Percentiles rank a stretch among this genome's conserved stretches.
These are phyloP conservation scores for Poeciliopsis presidionis DNA, from an alignment of 2,797 vertebrate genomes.

Conservation along the genomic window DNA sequence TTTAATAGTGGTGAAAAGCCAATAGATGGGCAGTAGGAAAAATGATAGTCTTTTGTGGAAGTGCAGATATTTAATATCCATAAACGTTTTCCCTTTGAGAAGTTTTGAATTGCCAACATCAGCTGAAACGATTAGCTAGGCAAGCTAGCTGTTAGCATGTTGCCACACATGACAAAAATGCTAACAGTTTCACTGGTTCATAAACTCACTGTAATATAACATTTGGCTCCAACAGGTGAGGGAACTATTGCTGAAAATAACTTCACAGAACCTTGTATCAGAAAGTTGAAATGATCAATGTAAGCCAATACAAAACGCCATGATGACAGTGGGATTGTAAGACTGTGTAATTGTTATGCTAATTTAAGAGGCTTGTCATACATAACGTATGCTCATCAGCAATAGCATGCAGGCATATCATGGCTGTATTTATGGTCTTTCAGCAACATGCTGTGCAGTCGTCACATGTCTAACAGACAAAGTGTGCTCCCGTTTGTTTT, in stretches of 20 bases:
- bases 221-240: neutral
- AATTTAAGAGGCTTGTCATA: constrained; percentile 18
- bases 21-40: neutral
- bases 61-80: neutral
- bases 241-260: neutral
- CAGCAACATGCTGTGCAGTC: constrained; percentile 22
- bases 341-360: constrained; percentile 4
- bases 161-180: no score
- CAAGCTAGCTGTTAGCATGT: neutral
- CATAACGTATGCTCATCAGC: neutral
- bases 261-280: neutral
- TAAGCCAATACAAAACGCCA: neutral
- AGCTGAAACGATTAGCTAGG: neutral
- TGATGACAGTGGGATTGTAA: neutral
- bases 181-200: neutral
- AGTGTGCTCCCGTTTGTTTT: constrained; percentile 20
- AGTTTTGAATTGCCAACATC: neutral
- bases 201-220: neutral
- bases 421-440: constrained; percentile 41
- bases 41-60: neutral
- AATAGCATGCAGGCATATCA: neutral
- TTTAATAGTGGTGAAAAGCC: neutral
- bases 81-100: neutral
- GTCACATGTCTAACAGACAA: constrained; percentile 36
- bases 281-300: neutral